Evolutionary conservation across 2,797 vertebrate species (phyloP).

Genomic region (Sebastes taczanowskii): DNA sequence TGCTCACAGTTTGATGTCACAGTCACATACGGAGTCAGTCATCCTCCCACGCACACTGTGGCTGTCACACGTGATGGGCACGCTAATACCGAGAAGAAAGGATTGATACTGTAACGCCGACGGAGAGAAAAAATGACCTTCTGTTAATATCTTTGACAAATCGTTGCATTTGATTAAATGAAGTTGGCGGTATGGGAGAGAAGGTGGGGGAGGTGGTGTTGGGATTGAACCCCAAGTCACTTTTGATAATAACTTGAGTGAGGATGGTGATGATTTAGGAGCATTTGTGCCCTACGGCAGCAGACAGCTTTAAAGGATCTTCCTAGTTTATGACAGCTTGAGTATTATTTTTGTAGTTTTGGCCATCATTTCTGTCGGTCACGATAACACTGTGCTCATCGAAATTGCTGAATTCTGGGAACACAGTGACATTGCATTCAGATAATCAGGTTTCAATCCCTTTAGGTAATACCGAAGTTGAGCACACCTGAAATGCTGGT

Average conservation of each 20-base stretch:
- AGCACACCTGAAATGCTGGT: background rate
- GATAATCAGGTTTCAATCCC: background rate
- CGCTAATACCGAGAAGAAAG: conserved; percentile 45
- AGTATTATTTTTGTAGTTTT: conserved; percentile 2
- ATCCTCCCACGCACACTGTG: conserved; percentile 55
- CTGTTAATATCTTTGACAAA: conserved; percentile 71
- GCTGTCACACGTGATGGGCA: conserved; percentile 56
- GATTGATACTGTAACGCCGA: conserved; percentile 32
- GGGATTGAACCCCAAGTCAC: conserved; percentile 48
- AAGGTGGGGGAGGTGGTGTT: conserved; percentile 16
- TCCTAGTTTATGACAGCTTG: conserved; percentile 19
- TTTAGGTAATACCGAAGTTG: background rate
- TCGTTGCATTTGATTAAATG: conserved; percentile 75
- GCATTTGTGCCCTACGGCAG: conserved; percentile 13
- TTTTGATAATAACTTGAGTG: conserved; percentile 36
- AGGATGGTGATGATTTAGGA: conserved; percentile 22
- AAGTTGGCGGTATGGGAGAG: conserved; percentile 23
- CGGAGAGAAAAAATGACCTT: conserved; percentile 38
- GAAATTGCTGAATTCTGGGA: background rate
- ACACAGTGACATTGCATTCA: background rate
- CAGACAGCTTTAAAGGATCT: conserved; percentile 27
- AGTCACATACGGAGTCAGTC: conserved; percentile 46
- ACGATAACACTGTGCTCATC: background rate
- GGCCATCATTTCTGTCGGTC: background rate
- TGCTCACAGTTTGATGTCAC: conserved; percentile 57